Conservation (phyloP, 2,888 invertebrate genomes). For the Zygothrica quintamaculata region DNA sequence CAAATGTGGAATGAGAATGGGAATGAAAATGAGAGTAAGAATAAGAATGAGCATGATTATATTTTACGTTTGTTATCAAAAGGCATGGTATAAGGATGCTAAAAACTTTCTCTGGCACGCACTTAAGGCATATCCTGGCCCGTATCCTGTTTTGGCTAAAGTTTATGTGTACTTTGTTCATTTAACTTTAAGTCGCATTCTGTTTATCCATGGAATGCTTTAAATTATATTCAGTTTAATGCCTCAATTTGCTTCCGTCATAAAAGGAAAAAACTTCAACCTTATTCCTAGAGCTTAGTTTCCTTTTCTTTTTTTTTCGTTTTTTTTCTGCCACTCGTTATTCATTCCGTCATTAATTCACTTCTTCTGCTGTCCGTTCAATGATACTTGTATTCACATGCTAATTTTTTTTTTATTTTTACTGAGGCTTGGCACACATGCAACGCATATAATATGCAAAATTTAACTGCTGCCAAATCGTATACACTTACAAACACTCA, state of each 20-base stretch:
- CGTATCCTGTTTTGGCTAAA: constrained; percentile 9
- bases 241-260: constrained; percentile 3
- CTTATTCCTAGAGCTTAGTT: no score
- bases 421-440: constrained; percentile 1
- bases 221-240: constrained; percentile 5
- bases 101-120: constrained; percentile 2
- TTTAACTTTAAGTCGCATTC: constrained; percentile 4
- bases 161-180: no score
- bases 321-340: not conserved
- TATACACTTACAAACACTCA: not conserved
- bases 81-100: not conserved
- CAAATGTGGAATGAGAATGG: no score
- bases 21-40: no score
- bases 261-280: no score
- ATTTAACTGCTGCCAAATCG: no score
- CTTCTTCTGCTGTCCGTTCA: no score
- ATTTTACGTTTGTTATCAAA: not conserved
- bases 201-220: constrained; percentile 1
- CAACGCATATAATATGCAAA: no score
- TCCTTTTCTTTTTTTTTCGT: not conserved
- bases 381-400: constrained; percentile 4
- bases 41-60: not conserved
- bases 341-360: not conserved
- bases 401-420: not conserved
- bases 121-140: constrained; percentile 1